Base-by-base conservation (phyloP, 2,797 vertebrate genomes). In the Artibeus jamaicensis region DNA sequence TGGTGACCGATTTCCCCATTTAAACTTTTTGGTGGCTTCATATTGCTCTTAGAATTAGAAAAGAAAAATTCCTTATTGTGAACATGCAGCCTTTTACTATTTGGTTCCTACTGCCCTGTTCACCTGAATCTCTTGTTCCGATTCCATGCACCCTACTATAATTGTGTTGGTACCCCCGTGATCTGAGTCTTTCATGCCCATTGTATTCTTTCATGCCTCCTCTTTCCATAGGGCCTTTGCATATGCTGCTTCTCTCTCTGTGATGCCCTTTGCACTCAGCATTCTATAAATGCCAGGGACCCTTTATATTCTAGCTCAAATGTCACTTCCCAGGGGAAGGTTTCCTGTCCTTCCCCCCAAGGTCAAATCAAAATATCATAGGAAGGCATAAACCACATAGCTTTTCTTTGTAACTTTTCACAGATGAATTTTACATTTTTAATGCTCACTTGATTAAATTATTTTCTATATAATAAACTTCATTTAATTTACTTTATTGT, bases 361-460 rank as follows among this genome's bases (percentile, higher is more conserved):
- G 19, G 46, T 82, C 53, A 91, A 84, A 77, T 89, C 26, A 91
- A 79, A 94, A 71, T 74, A 79, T 79, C 21, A 89, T 22, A 84
- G 24, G 26, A 29, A 83, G 44, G 37, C 5, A 83, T 50, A 93
- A 57, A 53, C 22, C 2, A 50, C 6, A 26, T 39, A 44, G n/a
- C 8, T 88, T 89, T 88, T 34, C 18, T 82, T 70, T 48, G 10
- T 24, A 67, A 6, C 5, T 92, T 90, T 7, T 10, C 4, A 50
- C 7, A 21, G 32, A 6, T 62, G 29, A 84, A 93, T 86, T 86
- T 89, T 89, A 79, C 6, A 76, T 48, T 37, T 74, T 78, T n/a
- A 91, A 37, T 82, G 44, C 22, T 39, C 22, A 79, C 14, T 71
- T 67, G 0, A 57, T 76, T 81, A 55, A n/a, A 57, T 16, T 57